Base-by-base conservation (phyloP, 1,140 invertebrate species). In the Thalassaphorura encarpata region DNA sequence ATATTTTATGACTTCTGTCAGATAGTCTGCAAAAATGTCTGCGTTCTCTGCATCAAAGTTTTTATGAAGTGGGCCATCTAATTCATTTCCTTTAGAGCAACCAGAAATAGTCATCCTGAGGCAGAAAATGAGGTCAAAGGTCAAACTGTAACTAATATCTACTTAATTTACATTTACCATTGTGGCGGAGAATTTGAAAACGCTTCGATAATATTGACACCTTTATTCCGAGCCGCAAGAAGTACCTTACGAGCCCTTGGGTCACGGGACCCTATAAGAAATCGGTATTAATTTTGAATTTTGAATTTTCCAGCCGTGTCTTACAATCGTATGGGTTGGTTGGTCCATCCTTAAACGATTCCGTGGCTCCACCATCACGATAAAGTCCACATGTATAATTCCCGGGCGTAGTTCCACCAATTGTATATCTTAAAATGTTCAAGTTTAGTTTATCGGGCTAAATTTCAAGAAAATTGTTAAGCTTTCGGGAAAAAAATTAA, bases 171-270 rank as follows among this genome's bases (percentile, higher is more conserved):
- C 29, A 41, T 15, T 19, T 46, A 62, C 62, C 62, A 64, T 43
- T 56, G 47, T 13, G 62, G 62, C 33, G 62, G 58, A 27, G 41
- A 36, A 40, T 63, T 63, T 2, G 58, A 60, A 51, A 63, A 63
- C 0, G 62, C 62, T 58, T 63, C 62, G 26, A 63, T 60, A 13
- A 36, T 58, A 26, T 63, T 48, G 1, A 31, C 57, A 16, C 62
- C 62, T 6, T 58, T 24, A 4, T n/a, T 29, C 26, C 60, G 53
- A 11, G 61, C 57, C 3, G 24, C 33, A 26, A 24, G 18, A 2
- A 63, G 28, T n/a, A 63, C 28, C 28, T 43, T 48, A n/a, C 57
- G 39, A 46, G 50, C 52, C 6, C 54, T 23, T 3, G 43, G 43
- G 57, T 63, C 57, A 39, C 61, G 41, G 13, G 29, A 42, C 61